These are phyloP conservation scores for Chlorops oryzae DNA, from an alignment of 1,140 invertebrate species.

Conservation along the genomic window DNA sequence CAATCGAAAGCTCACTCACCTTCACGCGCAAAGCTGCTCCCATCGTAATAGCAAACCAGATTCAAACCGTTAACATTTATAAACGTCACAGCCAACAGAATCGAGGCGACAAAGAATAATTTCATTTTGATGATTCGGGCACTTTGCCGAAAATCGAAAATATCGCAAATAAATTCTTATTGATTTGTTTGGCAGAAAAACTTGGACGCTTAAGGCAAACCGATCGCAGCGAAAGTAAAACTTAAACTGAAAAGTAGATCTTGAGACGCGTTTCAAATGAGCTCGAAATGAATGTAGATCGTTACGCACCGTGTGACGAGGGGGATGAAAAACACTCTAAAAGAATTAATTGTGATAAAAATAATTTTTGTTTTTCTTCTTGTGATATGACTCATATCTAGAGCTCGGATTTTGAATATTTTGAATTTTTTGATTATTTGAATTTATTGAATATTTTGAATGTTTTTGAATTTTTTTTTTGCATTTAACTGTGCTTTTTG, in stretches of 20 bases:
- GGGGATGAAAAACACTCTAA: neutral
- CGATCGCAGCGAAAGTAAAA: slow-evolving; percentile 37
- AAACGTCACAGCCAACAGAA: no score
- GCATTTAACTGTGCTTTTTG: no score
- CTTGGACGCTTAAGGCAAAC: slow-evolving; percentile 18
- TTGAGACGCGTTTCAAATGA: slow-evolving; percentile 3
- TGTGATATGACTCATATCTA: no score
- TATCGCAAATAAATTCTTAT: slow-evolving; percentile 7
- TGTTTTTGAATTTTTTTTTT: no score
- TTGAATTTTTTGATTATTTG: no score
- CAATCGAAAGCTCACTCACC: slow-evolving; percentile 51
- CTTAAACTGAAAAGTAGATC: slow-evolving; percentile 29
- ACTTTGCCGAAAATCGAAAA: neutral
- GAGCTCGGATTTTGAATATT: no score
- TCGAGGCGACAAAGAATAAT: slow-evolving; percentile 28
- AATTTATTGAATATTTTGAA: no score
- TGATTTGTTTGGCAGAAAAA: neutral
- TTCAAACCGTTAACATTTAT: no score
- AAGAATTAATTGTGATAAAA: neutral
- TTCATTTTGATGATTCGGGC: no score
- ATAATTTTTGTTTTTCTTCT: neutral
- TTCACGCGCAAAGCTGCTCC: slow-evolving; percentile 58
- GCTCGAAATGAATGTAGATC: slow-evolving; percentile 19
- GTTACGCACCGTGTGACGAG: neutral
- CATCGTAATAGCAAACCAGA: slow-evolving; percentile 66